Conservation (phyloP, 2,888 invertebrate genomes). For the Bembecia ichneumoniformis region DNA sequence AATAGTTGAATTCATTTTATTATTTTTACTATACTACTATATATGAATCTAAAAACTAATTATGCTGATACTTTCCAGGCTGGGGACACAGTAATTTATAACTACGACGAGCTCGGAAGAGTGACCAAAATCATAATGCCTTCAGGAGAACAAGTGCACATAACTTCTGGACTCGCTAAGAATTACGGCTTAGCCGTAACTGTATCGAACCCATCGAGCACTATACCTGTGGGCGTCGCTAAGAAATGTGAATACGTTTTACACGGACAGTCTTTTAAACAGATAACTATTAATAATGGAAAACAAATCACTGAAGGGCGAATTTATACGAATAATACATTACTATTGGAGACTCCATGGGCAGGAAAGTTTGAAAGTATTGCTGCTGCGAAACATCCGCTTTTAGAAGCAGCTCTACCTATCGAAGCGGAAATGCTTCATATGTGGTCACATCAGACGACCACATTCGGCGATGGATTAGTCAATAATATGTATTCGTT, state of each 20-base stretch:
- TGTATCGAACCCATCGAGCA: conserved; percentile 72
- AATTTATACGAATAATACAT: conserved; percentile 84
- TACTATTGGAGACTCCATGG: conserved; percentile 82
- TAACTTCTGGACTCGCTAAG: conserved; percentile 83
- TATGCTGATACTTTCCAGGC: conserved; percentile 64
- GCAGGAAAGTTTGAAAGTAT: conserved; percentile 82
- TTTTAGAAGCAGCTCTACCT: conserved; percentile 86
- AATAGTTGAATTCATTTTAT: neutral
- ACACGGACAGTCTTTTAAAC: conserved; percentile 77
- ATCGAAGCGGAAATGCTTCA: conserved; percentile 93
- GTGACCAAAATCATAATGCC: conserved; percentile 89
- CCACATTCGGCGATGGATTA: conserved; percentile 81
- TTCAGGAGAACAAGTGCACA: conserved; percentile 89
- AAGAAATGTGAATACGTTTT: conserved; percentile 74
- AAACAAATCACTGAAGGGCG: conserved; percentile 81
- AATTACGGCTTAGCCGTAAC: conserved; percentile 83
- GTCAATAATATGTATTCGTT: conserved; percentile 85
- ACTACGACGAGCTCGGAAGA: conserved; percentile 91
- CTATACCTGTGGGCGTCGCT: conserved; percentile 67
- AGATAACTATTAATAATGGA: conserved; percentile 78
- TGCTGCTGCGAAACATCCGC: conserved; percentile 85
- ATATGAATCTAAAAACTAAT: neutral
- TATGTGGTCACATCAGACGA: conserved; percentile 88
- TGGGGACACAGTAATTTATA: conserved; percentile 90
- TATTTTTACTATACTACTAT: neutral